Evolutionary conservation across 1,140 invertebrate genomes (phyloP).

Genomic region (Maniola jurtina): DNA sequence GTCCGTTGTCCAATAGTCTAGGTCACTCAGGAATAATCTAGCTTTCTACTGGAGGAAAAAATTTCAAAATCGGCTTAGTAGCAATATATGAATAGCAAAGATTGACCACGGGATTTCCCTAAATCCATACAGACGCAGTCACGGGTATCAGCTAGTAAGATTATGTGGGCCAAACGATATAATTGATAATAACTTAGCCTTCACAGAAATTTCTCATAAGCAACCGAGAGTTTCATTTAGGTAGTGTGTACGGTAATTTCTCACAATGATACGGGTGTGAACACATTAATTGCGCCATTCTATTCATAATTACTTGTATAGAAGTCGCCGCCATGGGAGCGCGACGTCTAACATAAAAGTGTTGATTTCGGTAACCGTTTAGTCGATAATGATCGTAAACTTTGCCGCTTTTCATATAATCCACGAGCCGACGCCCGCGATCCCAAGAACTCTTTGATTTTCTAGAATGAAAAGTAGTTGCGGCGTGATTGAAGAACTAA

Average conservation of each 20-base stretch:
- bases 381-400: constrained; percentile 16
- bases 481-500: too few relatives aligned
- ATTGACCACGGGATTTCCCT: too few relatives aligned
- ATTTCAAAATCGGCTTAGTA: too few relatives aligned
- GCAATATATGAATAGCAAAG: too few relatives aligned
- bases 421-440: too few relatives aligned
- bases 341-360: constrained; percentile 7
- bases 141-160: not conserved
- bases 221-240: constrained; percentile 27
- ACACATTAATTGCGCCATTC: constrained; percentile 44
- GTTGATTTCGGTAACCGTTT: constrained; percentile 23
- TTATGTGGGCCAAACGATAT: not conserved
- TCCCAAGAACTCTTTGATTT: too few relatives aligned
- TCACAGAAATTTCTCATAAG: constrained; percentile 28
- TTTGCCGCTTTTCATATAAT: not conserved
- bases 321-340: constrained; percentile 42
- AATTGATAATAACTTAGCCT: not conserved
- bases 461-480: too few relatives aligned
- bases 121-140: too few relatives aligned
- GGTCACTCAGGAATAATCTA: too few relatives aligned
- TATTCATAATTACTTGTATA: constrained; percentile 21
- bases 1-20: too few relatives aligned
- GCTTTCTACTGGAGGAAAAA: too few relatives aligned
- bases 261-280: constrained; percentile 40
- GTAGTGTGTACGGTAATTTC: constrained; percentile 24